Conservation (phyloP, 2,113 vertebrate genomes). For the Hemiprocne comata region DNA sequence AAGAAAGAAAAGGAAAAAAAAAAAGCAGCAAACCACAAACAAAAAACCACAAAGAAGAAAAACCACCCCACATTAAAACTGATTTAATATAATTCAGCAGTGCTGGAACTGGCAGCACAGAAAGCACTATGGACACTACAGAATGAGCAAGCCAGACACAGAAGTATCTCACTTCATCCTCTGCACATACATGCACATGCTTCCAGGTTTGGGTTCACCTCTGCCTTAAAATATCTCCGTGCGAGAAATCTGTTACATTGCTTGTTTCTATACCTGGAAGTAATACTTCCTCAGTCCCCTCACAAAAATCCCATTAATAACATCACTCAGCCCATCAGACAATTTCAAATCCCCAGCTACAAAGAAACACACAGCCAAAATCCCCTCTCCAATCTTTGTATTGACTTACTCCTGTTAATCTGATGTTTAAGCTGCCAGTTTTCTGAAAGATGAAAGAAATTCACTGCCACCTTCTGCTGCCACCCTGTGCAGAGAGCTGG, state of each 20-base stretch:
- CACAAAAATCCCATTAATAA: not conserved
- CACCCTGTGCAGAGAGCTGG: rapidly evolving
- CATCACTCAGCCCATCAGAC: not conserved
- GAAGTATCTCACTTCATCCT: not conserved
- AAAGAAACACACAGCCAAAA: not conserved
- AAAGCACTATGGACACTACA: not conserved
- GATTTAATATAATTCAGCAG: not conserved
- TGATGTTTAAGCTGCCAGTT: not conserved
- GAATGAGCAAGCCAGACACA: not conserved
- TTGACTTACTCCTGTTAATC: not conserved
- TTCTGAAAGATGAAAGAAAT: not conserved
- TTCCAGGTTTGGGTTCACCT: not conserved
- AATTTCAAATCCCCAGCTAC: not conserved
- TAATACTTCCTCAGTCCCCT: not conserved
- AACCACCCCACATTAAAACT: not conserved
- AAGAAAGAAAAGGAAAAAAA: too few species aligned
- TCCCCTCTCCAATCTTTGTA: not conserved
- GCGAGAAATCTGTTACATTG: not conserved
- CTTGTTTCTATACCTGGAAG: not conserved
- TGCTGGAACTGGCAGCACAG: not conserved
- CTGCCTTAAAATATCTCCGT: not conserved
- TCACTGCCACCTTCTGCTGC: not conserved
- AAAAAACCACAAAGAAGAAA: not conserved
- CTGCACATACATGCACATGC: not conserved
- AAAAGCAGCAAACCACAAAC: not conserved